A percentile compares a stretch with the other conserved stretches of the same genome.
Conservation (phyloP, 2,888 invertebrate species). For the Epicampocera succincta region DNA sequence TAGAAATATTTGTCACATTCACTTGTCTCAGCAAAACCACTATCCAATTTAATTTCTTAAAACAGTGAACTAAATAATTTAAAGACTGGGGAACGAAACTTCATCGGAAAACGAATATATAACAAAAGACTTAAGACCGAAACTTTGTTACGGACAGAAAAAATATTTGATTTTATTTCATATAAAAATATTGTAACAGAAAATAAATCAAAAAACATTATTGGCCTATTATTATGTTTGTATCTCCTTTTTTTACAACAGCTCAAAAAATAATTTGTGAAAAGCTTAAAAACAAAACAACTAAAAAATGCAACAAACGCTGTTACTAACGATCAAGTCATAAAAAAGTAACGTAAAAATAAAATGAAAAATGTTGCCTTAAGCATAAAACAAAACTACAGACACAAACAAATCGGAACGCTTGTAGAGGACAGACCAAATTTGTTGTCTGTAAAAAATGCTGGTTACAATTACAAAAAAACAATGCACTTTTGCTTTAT, state of each 20-base stretch:
- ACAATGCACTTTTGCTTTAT: slow-evolving; percentile 48
- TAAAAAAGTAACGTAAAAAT: slow-evolving; percentile 3
- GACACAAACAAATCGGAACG: slow-evolving; percentile 5
- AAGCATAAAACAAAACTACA: slow-evolving; percentile 32
- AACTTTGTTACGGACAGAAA: slow-evolving; percentile 43
- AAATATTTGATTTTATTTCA: too few relatives aligned
- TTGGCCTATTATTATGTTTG: background rate
- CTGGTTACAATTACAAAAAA: background rate
- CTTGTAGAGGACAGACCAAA: slow-evolving; percentile 33
- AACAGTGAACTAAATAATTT: background rate
- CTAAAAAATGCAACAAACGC: slow-evolving; percentile 25
- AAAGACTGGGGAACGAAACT: slow-evolving; percentile 22
- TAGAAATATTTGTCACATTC: slow-evolving; percentile 37
- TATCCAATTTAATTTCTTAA: background rate
- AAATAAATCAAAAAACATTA: too few relatives aligned
- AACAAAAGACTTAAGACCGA: slow-evolving; percentile 73
- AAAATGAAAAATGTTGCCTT: slow-evolving; percentile 23
- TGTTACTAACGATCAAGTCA: slow-evolving; percentile 14
- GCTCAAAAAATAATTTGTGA: background rate
- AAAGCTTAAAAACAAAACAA: slow-evolving; percentile 29
- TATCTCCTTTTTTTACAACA: slow-evolving; percentile 15
- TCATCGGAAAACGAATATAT: background rate
- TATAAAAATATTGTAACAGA: too few relatives aligned
- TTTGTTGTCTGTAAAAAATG: slow-evolving; percentile 16
- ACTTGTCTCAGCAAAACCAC: background rate